These are phyloP conservation scores for Hippocampus barbouri DNA, from an alignment of 2,113 vertebrate genomes.

Conservation along the genomic window DNA sequence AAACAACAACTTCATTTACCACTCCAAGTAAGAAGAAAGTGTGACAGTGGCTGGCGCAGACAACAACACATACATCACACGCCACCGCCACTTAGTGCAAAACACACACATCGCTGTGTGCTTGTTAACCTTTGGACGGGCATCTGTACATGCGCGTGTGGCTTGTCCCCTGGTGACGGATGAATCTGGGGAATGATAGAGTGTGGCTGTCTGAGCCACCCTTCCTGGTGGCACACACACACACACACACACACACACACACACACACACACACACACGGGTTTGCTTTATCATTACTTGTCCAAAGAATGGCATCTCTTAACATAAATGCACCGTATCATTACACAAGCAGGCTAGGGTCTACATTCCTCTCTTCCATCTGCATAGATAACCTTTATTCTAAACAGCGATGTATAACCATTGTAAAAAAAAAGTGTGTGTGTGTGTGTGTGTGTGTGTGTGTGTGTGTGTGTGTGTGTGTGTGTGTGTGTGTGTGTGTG, in stretches of 20 bases:
- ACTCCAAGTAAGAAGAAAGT: constrained; percentile 5
- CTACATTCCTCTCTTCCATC: constrained; percentile 11
- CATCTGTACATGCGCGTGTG: constrained; percentile 24
- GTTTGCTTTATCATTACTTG: background rate
- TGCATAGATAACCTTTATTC: constrained; percentile 14
- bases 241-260: constrained; percentile 1
- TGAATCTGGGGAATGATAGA: constrained; percentile 41
- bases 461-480: background rate
- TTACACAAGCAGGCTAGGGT: background rate
- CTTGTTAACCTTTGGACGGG: constrained; percentile 54
- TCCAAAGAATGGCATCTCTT: background rate
- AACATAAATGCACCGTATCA: background rate
- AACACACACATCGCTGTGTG: constrained; percentile 13
- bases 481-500: background rate
- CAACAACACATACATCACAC: constrained; percentile 37
- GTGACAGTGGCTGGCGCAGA: background rate
- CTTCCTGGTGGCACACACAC: background rate
- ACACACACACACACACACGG: background rate
- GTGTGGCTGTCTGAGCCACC: constrained; percentile 12
- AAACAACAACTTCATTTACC: constrained; percentile 20
- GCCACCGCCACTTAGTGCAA: constrained; percentile 9
- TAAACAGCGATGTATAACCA: constrained; percentile 5
- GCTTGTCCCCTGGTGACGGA: constrained; percentile 31
- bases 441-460: no score
- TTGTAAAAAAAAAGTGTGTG: background rate